Percentiles rank a stretch among this genome's conserved stretches.
Conservation (phyloP, 2,888 invertebrate species). For the Aspidiotus rigidus region DNA sequence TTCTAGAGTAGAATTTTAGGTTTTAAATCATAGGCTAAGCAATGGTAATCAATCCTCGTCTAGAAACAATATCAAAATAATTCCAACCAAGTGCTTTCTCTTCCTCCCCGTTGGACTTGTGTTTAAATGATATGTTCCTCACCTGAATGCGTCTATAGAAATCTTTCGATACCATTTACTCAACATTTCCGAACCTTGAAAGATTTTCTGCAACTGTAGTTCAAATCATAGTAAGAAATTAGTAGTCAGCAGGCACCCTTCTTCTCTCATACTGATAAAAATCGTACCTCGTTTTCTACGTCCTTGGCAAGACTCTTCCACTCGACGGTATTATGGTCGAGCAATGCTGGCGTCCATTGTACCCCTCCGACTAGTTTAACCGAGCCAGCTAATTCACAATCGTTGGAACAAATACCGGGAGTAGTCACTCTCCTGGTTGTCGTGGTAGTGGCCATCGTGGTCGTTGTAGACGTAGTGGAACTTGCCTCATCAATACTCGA, state of each 20-base stretch:
- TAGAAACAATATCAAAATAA: no score
- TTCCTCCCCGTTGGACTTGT: no score
- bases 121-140: constrained; percentile 37
- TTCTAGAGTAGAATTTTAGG: no score
- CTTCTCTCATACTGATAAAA: no score
- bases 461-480: constrained; percentile 50
- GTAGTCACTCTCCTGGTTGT: constrained; percentile 61
- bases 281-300: constrained; percentile 64
- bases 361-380: constrained; percentile 72
- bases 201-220: constrained; percentile 75
- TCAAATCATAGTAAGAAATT: constrained; percentile 38
- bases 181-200: constrained; percentile 61
- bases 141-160: constrained; percentile 74
- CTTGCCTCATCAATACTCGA: constrained; percentile 47
- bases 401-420: constrained; percentile 64
- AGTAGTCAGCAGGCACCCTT: background rate
- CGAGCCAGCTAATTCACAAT: constrained; percentile 78
- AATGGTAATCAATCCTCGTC: no score
- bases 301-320: constrained; percentile 75
- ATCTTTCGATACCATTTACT: constrained; percentile 76
- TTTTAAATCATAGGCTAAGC: no score
- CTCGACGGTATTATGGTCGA: constrained; percentile 77
- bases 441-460: constrained; percentile 61
- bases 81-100: no score
- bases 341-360: constrained; percentile 73